Percentiles rank a stretch among this genome's conserved stretches.
Evolutionary conservation across 2,888 invertebrate genomes (phyloP).

Genomic region (Macaria notata): DNA sequence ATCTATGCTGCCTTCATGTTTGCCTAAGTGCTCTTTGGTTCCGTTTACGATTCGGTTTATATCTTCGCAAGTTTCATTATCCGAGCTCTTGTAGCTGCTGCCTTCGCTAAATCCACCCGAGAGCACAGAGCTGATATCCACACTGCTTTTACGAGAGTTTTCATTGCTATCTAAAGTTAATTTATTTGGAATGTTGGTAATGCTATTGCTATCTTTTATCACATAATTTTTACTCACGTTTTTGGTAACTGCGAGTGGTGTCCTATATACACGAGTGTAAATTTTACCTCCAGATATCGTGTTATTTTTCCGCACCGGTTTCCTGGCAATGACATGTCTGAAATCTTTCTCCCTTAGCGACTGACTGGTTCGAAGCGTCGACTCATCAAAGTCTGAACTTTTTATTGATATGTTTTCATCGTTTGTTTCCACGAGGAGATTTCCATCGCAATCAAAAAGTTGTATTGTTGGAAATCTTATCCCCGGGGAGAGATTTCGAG

Average conservation of each 20-base stretch:
- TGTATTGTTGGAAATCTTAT: slow-evolving; percentile 83
- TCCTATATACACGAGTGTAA: slow-evolving; percentile 68
- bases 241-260: slow-evolving; percentile 35
- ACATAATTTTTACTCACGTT: slow-evolving; percentile 28
- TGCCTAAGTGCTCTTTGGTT: slow-evolving; percentile 34
- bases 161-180: slow-evolving; percentile 58
- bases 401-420: slow-evolving; percentile 79
- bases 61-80: slow-evolving; percentile 69
- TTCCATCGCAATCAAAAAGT: slow-evolving; percentile 84
- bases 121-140: slow-evolving; percentile 63
- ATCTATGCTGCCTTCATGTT: slow-evolving; percentile 39
- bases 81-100: slow-evolving; percentile 79
- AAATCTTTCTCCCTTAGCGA: slow-evolving; percentile 70
- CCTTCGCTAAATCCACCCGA: slow-evolving; percentile 69
- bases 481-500: slow-evolving; percentile 83
- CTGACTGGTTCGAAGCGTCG: slow-evolving; percentile 53
- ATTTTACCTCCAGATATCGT: slow-evolving; percentile 70
- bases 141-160: slow-evolving; percentile 59
- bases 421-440: slow-evolving; percentile 83
- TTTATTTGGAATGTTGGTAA: slow-evolving; percentile 74
- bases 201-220: slow-evolving; percentile 49
- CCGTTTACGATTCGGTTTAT: slow-evolving; percentile 44
- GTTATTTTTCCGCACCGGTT: slow-evolving; percentile 65
- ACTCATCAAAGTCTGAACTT: slow-evolving; percentile 63
- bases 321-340: slow-evolving; percentile 61